phyloP scores from a whole-genome alignment of 2,113 vertebrate species.

The Perccottus glenii region DNA sequence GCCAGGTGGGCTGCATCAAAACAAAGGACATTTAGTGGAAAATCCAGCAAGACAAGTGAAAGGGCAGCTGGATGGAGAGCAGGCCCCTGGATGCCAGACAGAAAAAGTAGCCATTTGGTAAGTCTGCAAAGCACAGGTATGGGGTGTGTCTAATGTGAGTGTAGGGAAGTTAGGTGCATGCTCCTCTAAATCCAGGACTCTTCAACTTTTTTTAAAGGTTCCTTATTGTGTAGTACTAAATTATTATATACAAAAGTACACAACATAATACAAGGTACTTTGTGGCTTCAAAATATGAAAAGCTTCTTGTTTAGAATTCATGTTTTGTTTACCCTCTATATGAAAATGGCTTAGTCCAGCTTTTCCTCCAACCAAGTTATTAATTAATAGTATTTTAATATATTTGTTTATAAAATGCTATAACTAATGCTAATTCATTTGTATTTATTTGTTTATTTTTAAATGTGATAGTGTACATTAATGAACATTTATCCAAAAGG shows the following conservation, averaged over 20 bases:
- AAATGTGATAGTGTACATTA: too few relatives aligned
- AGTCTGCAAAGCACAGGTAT: not conserved
- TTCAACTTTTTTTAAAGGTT: not conserved
- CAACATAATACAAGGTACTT: too few relatives aligned
- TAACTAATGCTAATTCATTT: too few relatives aligned
- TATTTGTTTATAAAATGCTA: too few relatives aligned
- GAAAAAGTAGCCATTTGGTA: not conserved
- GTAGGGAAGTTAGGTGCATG: not conserved
- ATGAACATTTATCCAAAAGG: too few relatives aligned
- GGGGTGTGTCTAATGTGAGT: constrained; percentile 3
- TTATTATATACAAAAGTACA: too few relatives aligned
- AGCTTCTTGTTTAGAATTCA: too few relatives aligned
- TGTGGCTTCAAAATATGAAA: too few relatives aligned
- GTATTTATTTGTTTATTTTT: too few relatives aligned
- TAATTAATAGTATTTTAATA: not conserved
- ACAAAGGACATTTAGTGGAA: constrained; percentile 39
- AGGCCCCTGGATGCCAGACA: constrained; percentile 6
- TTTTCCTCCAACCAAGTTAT: not conserved
- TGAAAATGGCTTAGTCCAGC: too few relatives aligned
- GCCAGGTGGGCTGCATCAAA: constrained; percentile 40
- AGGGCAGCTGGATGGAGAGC: constrained; percentile 1
- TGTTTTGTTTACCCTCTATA: too few relatives aligned
- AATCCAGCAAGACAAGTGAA: constrained; percentile 17
- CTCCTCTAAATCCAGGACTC: not conserved
- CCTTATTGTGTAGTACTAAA: too few relatives aligned